Evolutionary conservation across 1,140 invertebrate genomes (phyloP).

Genomic region (Caerostris darwini): DNA sequence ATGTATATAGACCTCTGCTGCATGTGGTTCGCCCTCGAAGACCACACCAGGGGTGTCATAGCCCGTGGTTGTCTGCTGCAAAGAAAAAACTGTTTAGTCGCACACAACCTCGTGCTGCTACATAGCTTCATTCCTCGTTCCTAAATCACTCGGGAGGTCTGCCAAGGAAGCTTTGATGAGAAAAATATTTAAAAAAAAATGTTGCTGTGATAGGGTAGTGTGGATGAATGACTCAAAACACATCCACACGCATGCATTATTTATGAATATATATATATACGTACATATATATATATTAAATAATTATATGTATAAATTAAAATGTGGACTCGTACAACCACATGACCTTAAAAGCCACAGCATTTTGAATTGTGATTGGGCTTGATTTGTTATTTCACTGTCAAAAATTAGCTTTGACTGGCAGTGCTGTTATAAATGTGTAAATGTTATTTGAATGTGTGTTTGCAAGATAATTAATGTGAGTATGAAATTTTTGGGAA

Average conservation of each 20-base stretch:
- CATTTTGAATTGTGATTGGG: slow-evolving; percentile 68
- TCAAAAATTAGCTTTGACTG: slow-evolving; percentile 37
- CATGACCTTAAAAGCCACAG: slow-evolving; percentile 42
- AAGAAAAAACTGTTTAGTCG: slow-evolving; percentile 24
- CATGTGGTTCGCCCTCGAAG: not conserved
- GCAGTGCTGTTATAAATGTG: slow-evolving; percentile 64
- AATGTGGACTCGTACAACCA: slow-evolving; percentile 27
- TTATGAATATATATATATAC: slow-evolving; percentile 69
- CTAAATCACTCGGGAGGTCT: slow-evolving; percentile 73
- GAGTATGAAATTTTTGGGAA: slow-evolving; percentile 64
- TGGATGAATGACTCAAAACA: slow-evolving; percentile 65
- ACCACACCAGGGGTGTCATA: slow-evolving; percentile 24
- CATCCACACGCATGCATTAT: slow-evolving; percentile 69
- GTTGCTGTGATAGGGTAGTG: slow-evolving; percentile 76
- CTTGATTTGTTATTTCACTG: slow-evolving; percentile 70
- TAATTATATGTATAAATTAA: slow-evolving; percentile 6
- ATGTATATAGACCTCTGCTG: slow-evolving; percentile 44
- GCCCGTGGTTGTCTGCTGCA: slow-evolving; percentile 65
- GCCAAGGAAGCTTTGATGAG: slow-evolving; percentile 65
- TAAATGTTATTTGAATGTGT: slow-evolving; percentile 39
- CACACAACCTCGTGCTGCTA: slow-evolving; percentile 57
- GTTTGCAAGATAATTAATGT: slow-evolving; percentile 27
- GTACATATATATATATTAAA: slow-evolving; percentile 72
- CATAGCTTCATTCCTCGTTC: slow-evolving; percentile 77
- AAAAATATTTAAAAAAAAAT: slow-evolving; percentile 55